These are phyloP conservation scores for Propithecus perrieri DNA, from an alignment of 2,797 vertebrate species.

Conservation along the genomic window DNA sequence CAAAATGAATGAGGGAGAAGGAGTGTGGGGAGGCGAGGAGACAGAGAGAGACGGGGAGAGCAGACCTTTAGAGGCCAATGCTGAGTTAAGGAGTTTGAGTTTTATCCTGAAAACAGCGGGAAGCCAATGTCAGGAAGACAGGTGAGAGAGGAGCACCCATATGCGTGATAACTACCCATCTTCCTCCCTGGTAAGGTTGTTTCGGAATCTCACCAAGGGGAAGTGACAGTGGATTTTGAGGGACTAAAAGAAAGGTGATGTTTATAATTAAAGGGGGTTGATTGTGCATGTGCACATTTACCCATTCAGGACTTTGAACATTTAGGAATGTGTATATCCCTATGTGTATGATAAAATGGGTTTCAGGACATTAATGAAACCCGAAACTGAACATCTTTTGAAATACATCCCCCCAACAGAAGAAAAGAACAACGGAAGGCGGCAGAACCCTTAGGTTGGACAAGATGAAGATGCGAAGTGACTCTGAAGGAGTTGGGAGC, in stretches of 20 bases:
- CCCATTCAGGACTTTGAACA: too few species aligned
- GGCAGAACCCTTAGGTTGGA: conserved; percentile 37
- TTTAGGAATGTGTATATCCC: not conserved
- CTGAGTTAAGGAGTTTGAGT: not conserved
- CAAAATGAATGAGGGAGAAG: not conserved
- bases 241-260: not conserved
- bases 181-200: not conserved
- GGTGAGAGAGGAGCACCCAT: not conserved
- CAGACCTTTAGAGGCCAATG: not conserved
- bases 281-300: not conserved
- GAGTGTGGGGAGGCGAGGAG: not conserved
- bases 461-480: conserved; percentile 69
- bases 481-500: conserved; percentile 74
- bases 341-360: not conserved
- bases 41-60: not conserved
- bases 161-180: not conserved
- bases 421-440: not conserved
- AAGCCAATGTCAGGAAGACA: not conserved
- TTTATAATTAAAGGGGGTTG: not conserved
- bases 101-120: not conserved
- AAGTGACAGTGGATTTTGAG: not conserved
- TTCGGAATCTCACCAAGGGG: not conserved
- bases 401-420: conserved; percentile 24
- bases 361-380: conserved; percentile 22
- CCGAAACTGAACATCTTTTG: conserved; percentile 45